These are phyloP conservation scores for Recurvirostra avosetta DNA, from an alignment of 2,113 vertebrate genomes.

Conservation along the genomic window DNA sequence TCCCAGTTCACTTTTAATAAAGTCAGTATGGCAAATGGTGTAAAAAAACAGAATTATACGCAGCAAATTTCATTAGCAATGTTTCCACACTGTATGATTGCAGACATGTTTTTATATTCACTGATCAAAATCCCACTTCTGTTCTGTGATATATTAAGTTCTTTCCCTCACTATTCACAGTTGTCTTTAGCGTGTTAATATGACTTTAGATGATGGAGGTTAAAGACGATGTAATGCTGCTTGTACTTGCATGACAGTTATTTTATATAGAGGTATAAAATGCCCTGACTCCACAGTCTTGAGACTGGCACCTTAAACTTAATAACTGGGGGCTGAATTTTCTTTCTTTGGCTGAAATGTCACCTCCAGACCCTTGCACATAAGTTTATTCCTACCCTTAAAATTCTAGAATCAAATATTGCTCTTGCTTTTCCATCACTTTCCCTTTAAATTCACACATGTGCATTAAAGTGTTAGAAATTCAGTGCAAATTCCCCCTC, in stretches of 20 bases:
- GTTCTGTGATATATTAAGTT: not conserved
- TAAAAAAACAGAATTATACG: not conserved
- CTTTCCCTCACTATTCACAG: not conserved
- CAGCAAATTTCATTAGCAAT: not conserved
- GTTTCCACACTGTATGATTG: accelerated
- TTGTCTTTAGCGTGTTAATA: not conserved
- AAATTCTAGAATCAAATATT: not conserved
- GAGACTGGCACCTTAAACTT: not conserved
- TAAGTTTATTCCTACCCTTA: not conserved
- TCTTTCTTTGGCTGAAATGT: not conserved
- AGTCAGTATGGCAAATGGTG: not conserved
- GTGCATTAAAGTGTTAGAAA: not conserved
- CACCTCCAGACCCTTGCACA: not conserved
- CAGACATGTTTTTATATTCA: not conserved
- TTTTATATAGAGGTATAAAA: not conserved
- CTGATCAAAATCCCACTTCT: not conserved
- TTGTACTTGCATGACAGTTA: not conserved
- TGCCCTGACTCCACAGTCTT: not conserved
- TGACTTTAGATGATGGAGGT: not conserved
- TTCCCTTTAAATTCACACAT: not conserved
- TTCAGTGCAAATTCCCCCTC: not conserved
- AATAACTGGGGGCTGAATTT: not conserved
- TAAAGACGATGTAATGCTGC: not conserved
- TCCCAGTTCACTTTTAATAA: not conserved
- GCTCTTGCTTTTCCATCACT: not conserved